Base-by-base conservation (phyloP, 2,888 invertebrate genomes). In the Campaea margaritaria region DNA sequence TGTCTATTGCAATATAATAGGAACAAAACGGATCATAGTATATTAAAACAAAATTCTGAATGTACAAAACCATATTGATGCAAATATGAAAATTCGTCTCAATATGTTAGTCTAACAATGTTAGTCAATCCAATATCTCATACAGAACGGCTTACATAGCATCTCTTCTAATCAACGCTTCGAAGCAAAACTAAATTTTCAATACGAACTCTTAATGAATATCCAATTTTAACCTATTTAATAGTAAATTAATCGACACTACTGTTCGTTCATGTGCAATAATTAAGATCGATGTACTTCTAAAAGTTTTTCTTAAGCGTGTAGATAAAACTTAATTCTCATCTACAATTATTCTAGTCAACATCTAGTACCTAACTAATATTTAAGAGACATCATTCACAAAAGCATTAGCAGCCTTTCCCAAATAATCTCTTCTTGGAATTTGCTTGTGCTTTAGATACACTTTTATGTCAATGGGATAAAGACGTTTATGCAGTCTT, bases 81-180 rank as follows among this genome's bases (percentile, higher is more conserved):
- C 15, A 58, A 53, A 10, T 27, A 39, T 11, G 43, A 11, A 62
- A 52, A 51, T 62, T 60, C 36, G 58, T 65, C 58, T 60, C 53
- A 63, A 43, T 48, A 44, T 5, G 27, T 39, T 39, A 41, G 49
- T 48, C 11, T 38, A 52, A n/a, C 50, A 58, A 61, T 57, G 62
- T 57, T 50, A 62, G 58, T 55, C 49, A 64, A 52, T 63, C 52
- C 46, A 45, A 50, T 46, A 62, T 62, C 52, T 57, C 55, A 59
- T 46, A 48, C 58, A 56, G 50, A 51, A 52, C 47, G 49, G 62
- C 57, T 64, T 63, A n/a, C 47, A 55, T n/a, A 61, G 61, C 62
- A 42, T 43, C 38, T 59, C 56, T 60, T 55, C 53, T 49, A 36
- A 34, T 61, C 58, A 57, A 66, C 45, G 60, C 62, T 61, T 55